These are phyloP conservation scores for Archocentrus centrarchus DNA, from an alignment of 2,113 vertebrate species.

Conservation along the genomic window DNA sequence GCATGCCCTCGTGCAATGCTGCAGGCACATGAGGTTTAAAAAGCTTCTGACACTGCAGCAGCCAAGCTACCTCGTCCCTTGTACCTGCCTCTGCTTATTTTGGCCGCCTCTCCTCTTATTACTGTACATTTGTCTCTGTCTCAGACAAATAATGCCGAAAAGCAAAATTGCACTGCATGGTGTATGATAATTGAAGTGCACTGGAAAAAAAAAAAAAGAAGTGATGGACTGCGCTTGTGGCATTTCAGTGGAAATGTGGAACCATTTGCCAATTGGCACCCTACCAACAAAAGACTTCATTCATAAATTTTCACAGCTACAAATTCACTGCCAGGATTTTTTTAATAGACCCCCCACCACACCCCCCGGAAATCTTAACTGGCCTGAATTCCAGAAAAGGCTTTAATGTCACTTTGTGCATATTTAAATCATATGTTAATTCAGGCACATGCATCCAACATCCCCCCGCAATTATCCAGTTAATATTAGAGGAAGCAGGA, in stretches of 20 bases:
- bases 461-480: slow-evolving; percentile 44
- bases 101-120: neutral
- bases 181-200: slow-evolving; percentile 37
- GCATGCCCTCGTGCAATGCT: neutral
- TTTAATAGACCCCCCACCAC: slow-evolving; percentile 13
- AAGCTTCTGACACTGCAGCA: neutral
- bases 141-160: slow-evolving; percentile 14
- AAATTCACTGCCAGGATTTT: slow-evolving; percentile 36
- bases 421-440: slow-evolving; percentile 57
- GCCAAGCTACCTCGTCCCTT: neutral
- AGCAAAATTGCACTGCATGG: slow-evolving; percentile 24
- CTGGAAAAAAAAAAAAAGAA: slow-evolving; percentile 1
- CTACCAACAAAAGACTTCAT: slow-evolving; percentile 36
- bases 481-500: slow-evolving; percentile 56
- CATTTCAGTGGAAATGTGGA: slow-evolving; percentile 23
- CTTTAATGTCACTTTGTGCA: slow-evolving; percentile 38
- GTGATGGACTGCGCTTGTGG: slow-evolving; percentile 36
- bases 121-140: slow-evolving; percentile 18
- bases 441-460: slow-evolving; percentile 35
- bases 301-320: slow-evolving; percentile 27
- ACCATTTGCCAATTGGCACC: slow-evolving; percentile 52
- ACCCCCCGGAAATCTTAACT: neutral
- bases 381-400: slow-evolving; percentile 20
- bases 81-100: neutral
- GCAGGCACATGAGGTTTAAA: neutral